Conservation (phyloP, 2,797 vertebrate species). For the Falco novaeseelandiae region DNA sequence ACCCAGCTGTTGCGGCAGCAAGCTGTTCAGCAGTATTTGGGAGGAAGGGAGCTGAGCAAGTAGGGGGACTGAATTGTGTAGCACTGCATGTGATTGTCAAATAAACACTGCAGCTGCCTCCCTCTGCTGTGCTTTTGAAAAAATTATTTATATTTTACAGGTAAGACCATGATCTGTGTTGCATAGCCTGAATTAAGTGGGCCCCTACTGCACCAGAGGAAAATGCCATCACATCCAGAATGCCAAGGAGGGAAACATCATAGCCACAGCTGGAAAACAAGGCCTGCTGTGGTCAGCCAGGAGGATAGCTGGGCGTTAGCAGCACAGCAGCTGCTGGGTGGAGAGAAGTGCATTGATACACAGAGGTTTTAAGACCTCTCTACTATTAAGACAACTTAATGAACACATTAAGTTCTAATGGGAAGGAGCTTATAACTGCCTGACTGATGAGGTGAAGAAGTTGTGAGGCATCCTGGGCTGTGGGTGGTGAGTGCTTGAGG, state of each 20-base stretch:
- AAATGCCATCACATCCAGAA: background rate
- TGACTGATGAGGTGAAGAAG: background rate
- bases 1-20: background rate
- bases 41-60: background rate
- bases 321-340: background rate
- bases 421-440: background rate
- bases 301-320: background rate
- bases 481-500: background rate
- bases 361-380: no score
- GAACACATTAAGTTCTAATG: background rate
- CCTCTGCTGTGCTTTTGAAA: background rate
- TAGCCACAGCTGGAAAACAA: background rate
- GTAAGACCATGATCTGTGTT: background rate
- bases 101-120: slow-evolving; percentile 69
- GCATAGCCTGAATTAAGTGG: background rate
- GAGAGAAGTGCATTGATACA: background rate
- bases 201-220: background rate
- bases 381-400: background rate
- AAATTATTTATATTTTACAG: background rate
- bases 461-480: background rate
- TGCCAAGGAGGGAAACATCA: background rate
- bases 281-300: background rate
- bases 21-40: background rate
- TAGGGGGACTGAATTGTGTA: background rate
- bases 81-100: slow-evolving; percentile 61